Evolutionary conservation across 2,797 vertebrate species (phyloP).

Genomic region (Loriculus beryllinus): DNA sequence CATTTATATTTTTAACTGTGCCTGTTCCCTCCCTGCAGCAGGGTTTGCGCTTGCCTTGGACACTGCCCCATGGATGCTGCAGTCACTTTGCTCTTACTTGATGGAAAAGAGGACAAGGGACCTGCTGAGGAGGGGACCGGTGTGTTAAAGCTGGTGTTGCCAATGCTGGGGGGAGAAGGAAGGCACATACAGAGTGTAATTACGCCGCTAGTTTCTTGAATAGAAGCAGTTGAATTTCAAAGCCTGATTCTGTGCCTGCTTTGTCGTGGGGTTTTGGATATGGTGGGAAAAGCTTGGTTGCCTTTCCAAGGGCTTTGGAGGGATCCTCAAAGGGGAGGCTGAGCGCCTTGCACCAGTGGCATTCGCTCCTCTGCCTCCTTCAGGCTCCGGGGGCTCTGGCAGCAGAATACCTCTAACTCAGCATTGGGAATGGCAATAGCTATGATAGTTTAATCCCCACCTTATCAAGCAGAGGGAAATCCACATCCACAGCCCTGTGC

Average conservation of each 20-base stretch:
- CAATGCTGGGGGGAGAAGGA: not conserved
- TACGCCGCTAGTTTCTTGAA: conserved; percentile 7
- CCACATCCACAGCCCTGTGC: not conserved
- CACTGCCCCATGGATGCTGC: conserved; percentile 38
- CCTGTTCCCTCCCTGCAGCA: not conserved
- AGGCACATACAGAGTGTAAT: not conserved
- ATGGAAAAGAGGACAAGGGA: conserved; percentile 34
- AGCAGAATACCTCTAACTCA: not conserved
- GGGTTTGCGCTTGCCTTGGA: not conserved
- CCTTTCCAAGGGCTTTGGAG: not conserved
- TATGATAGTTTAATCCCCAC: not conserved
- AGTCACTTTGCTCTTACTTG: conserved; percentile 52
- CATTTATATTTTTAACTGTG: conserved; percentile 69
- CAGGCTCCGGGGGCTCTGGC: not conserved
- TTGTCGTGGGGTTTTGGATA: not conserved
- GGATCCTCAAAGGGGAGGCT: too few relatives aligned
- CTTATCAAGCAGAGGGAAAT: not conserved
- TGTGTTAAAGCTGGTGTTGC: not conserved
- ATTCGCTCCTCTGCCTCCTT: not conserved
- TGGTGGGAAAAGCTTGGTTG: not conserved
- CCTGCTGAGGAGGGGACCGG: conserved; percentile 31
- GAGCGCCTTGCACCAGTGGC: not conserved
- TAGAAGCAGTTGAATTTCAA: conserved; percentile 43
- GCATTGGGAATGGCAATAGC: accelerated
- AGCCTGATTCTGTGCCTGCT: not conserved